Percentiles rank a stretch among this genome's conserved stretches.
Conservation (phyloP, 2,888 invertebrate genomes). For the Cosmia trapezina region DNA sequence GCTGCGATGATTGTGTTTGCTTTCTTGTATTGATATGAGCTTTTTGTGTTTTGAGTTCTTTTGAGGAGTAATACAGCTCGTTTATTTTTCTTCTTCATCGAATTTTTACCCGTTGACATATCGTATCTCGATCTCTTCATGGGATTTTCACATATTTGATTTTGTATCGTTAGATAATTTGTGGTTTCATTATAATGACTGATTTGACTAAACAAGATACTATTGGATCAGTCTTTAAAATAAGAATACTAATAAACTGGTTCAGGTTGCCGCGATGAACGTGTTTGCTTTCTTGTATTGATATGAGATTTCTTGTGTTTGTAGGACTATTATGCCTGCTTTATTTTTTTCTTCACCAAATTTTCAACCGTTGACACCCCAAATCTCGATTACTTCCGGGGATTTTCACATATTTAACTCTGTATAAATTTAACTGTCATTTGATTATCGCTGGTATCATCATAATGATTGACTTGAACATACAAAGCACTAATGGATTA, state of each 20-base stretch:
- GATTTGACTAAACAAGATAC: neutral
- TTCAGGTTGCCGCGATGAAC: constrained; percentile 49
- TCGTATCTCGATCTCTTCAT: neutral
- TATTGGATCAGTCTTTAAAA: neutral
- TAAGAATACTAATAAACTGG: neutral
- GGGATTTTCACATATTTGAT: neutral
- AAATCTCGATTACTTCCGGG: neutral
- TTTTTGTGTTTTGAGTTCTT: constrained; percentile 20
- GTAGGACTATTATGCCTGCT: neutral
- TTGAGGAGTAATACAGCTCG: neutral
- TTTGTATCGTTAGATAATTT: too few species aligned
- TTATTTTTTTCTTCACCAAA: neutral
- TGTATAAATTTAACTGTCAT: too few species aligned
- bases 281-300: constrained; percentile 45
- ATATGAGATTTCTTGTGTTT: constrained; percentile 36
- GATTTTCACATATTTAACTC: too few species aligned
- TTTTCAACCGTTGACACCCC: neutral
- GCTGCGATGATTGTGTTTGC: constrained; percentile 49
- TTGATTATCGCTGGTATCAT: too few species aligned
- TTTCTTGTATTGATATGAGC: constrained; percentile 44
- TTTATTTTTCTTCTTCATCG: neutral
- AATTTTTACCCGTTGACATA: neutral
- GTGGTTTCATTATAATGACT: neutral
- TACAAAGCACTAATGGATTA: neutral
- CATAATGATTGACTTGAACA: too few species aligned